Conservation (phyloP, 53 echinoderm and acorn worm species). For the Antedon mediterranea region DNA sequence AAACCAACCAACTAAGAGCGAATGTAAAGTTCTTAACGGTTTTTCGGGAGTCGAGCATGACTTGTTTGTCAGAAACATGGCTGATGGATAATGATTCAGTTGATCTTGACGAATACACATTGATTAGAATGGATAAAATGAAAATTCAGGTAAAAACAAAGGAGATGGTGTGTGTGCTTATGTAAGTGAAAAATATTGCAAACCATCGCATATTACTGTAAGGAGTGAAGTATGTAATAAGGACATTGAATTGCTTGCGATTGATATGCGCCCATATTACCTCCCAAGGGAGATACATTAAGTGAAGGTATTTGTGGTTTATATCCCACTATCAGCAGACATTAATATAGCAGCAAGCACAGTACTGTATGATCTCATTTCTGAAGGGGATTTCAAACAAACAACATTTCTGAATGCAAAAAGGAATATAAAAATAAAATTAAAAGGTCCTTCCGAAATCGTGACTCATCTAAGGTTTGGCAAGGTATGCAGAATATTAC, state of each 20-base stretch:
- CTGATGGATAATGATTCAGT: not conserved
- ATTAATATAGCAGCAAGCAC: not conserved
- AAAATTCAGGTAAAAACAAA: constrained; percentile 4
- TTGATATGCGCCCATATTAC: constrained; percentile 1
- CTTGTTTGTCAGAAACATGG: not conserved
- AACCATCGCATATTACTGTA: constrained; percentile 6
- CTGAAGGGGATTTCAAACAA: not conserved
- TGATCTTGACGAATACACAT: constrained; percentile 7
- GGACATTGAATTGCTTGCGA: constrained; percentile 1
- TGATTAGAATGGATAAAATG: constrained; percentile 9
- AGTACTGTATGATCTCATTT: not conserved
- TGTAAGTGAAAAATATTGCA: constrained; percentile 7
- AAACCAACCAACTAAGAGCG: not conserved
- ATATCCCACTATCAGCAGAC: not conserved
- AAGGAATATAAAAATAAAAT: not conserved
- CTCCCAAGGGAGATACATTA: constrained; percentile 6
- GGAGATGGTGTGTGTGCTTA: not conserved
- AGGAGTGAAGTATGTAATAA: not conserved
- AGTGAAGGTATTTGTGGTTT: not conserved
- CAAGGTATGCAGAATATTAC: too few species aligned
- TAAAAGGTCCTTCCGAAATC: not conserved
- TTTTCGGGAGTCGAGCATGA: not conserved
- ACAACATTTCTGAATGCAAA: not conserved
- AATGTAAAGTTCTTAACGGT: not conserved
- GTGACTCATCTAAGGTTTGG: too few species aligned